Evolutionary conservation across 2,797 vertebrate species (phyloP).

Genomic region (Dipus sagitta): DNA sequence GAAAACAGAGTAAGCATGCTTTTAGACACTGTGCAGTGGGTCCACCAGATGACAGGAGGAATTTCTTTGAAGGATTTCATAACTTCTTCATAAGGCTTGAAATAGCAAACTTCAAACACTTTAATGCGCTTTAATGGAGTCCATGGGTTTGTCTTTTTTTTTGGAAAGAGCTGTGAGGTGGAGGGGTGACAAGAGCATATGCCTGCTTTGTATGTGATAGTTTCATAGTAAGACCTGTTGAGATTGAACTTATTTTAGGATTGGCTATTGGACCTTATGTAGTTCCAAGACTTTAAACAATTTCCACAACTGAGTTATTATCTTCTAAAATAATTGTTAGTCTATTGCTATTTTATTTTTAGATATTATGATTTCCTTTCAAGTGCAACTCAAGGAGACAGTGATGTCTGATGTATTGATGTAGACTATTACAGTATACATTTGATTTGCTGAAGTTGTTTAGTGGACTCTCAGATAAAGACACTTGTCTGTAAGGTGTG

Average conservation of each 20-base stretch:
- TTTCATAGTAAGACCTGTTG: neutral
- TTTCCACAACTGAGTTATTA: neutral
- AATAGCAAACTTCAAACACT: accelerated
- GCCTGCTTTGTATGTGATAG: accelerated
- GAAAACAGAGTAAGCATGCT: neutral
- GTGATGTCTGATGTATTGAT: neutral
- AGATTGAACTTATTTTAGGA: neutral
- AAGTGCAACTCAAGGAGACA: neutral
- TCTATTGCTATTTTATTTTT: neutral
- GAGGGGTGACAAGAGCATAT: neutral
- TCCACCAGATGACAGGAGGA: too few species aligned
- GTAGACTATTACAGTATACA: neutral
- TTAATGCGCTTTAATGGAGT: accelerated
- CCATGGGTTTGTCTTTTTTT: accelerated
- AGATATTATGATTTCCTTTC: neutral
- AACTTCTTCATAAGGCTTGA: neutral
- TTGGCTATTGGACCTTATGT: neutral
- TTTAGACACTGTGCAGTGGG: neutral
- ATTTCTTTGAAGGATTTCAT: neutral
- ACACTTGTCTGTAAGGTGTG: accelerated
- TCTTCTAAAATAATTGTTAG: neutral
- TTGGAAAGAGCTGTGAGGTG: neutral
- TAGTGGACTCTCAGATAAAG: neutral
- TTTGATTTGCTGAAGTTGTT: neutral
- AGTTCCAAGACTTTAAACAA: neutral